phyloP scores from a whole-genome alignment of 2,113 vertebrate species.

The Carettochelys insculpta region DNA sequence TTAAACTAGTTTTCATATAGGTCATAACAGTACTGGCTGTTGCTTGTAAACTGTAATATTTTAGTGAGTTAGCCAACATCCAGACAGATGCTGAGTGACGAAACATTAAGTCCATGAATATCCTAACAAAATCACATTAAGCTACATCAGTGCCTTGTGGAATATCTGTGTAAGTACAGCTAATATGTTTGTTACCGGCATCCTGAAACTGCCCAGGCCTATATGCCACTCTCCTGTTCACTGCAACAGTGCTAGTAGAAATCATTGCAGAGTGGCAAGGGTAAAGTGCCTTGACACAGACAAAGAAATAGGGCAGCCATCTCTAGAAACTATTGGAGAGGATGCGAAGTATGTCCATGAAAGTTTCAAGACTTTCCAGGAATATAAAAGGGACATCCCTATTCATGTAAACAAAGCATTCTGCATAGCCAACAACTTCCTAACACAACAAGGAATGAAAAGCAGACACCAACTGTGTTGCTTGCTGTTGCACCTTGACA shows the following conservation, averaged over 20 bases:
- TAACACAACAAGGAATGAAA: neutral
- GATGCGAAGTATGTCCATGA: neutral
- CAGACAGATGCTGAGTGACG: neutral
- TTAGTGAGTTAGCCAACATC: neutral
- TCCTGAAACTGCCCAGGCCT: too few species aligned
- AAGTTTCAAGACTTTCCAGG: neutral
- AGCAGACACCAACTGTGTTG: neutral
- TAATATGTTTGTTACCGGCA: too few species aligned
- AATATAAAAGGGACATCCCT: neutral
- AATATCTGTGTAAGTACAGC: neutral
- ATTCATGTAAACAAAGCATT: neutral
- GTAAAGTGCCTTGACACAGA: neutral
- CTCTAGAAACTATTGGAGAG: neutral
- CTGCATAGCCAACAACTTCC: too few species aligned
- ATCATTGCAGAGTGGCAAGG: neutral
- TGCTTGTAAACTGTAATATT: neutral
- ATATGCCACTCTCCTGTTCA: too few species aligned
- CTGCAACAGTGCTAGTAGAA: too few species aligned
- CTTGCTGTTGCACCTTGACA: neutral
- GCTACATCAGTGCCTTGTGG: neutral
- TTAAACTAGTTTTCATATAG: neutral
- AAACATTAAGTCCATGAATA: neutral
- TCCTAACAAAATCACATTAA: neutral
- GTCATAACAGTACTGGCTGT: neutral
- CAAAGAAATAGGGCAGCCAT: neutral